Base-by-base conservation (phyloP, 2,113 vertebrate genomes). In the Saguinus midas region DNA sequence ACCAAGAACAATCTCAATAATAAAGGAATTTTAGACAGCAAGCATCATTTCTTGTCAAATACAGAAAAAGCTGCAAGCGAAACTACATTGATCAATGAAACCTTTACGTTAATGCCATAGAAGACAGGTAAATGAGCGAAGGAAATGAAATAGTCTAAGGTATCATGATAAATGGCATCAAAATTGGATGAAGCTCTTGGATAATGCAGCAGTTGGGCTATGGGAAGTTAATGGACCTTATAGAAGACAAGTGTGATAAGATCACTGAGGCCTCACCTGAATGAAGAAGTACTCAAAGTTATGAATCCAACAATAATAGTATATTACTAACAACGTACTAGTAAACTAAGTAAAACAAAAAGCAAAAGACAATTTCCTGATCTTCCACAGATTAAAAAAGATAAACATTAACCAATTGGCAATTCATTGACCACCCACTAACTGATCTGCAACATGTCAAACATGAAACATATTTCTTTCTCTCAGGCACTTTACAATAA, bases 1-100 rank as follows among this genome's bases (percentile, higher is more conserved):
- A 73, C 35, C 29, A 88, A 92, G 35, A 93, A 76, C 52, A 96
- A 90, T 45, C 11, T 86, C 43, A 95, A 76, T 87, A 93, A 95
- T 23, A 70, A 92, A 92, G 32, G 8, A 96, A 82, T 10, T 94
- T 87, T 3, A 93, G 40, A 94, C 37, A 48, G 8, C 18, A 72
- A 58, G 4, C 8, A 82, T 84, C 43, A 13, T 32, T 35, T 35
- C 57, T 80, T 89, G 48, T 48, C 48, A 58, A 45, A 80, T 17
- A 66, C 40, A 91, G 43, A 66, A 50, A 83, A 85, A 57, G 40
- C 35, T 91, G 32, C 6, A 81, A 50, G 16, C 55, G 66, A 93
- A 96, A 57, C 37, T 55, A 82, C 32, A 82, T 88, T 50, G 29
- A 95, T 40, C 37, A 84, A 48, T 61, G 23, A 91, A 88, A 92